Percentiles rank a stretch among this genome's conserved stretches.
Conservation (phyloP, 2,797 vertebrate species). For the Onychomys leucogaster region DNA sequence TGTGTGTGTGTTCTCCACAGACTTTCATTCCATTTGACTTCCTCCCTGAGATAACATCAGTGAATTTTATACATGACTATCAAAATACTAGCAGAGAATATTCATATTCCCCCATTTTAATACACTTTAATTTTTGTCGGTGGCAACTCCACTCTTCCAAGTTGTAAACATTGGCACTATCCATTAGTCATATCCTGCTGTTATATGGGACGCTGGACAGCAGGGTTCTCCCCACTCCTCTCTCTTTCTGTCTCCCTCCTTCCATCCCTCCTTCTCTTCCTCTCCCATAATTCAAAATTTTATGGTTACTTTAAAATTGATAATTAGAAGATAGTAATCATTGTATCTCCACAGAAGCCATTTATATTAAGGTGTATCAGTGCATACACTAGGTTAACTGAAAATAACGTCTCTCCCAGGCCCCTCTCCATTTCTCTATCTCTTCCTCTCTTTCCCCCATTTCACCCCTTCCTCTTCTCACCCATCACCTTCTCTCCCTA, state of each 20-base stretch:
- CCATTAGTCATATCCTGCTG: background rate
- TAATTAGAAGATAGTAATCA: background rate
- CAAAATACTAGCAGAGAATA: background rate
- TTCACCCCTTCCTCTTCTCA: background rate
- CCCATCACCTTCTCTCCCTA: background rate
- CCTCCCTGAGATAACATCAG: background rate
- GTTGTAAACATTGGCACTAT: background rate
- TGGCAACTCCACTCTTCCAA: background rate
- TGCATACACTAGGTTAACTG: background rate
- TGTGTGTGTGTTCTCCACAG: background rate
- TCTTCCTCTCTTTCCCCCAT: background rate
- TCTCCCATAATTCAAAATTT: background rate
- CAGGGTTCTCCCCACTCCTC: background rate
- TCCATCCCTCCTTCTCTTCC: background rate
- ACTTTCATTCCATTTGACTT: background rate
- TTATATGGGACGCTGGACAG: background rate
- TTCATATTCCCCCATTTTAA: background rate
- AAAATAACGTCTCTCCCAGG: background rate
- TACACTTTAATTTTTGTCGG: slow-evolving; percentile 15
- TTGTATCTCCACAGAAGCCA: background rate
- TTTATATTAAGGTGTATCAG: background rate
- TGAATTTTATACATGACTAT: background rate
- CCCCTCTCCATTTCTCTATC: background rate
- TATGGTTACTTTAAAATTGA: background rate
- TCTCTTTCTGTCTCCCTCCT: background rate